A percentile compares a stretch with the other conserved stretches of the same genome.
phyloP scores from a whole-genome alignment of 2,113 vertebrate species.

The Glareola pratincola region DNA sequence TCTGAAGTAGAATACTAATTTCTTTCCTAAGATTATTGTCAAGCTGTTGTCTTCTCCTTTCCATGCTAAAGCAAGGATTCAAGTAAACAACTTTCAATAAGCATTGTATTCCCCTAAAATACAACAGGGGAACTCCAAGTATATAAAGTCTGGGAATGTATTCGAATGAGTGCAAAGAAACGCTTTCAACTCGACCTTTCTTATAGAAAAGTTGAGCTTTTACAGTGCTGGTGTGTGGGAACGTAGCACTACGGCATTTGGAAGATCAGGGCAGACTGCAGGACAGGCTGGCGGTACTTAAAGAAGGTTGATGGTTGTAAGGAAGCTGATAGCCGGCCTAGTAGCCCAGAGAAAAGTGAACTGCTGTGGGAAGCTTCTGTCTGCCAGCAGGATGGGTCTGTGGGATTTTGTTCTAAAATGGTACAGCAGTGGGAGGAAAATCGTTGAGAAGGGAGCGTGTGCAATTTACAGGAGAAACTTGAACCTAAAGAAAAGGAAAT shows the following conservation, averaged over 20 bases:
- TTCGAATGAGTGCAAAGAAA: background rate
- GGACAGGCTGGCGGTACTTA: background rate
- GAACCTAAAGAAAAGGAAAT: background rate
- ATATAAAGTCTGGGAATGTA: background rate
- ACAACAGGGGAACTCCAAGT: background rate
- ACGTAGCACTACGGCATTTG: background rate
- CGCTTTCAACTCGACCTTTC: background rate
- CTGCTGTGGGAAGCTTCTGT: background rate
- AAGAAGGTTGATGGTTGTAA: background rate
- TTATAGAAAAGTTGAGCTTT: background rate
- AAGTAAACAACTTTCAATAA: constrained; percentile 6
- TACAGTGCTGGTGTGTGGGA: background rate
- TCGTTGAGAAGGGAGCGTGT: background rate
- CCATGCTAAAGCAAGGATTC: background rate
- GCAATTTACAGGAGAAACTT: background rate
- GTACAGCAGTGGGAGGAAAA: background rate
- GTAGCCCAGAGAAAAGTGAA: background rate
- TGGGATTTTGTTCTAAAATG: background rate
- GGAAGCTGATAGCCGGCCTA: background rate
- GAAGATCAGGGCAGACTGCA: background rate
- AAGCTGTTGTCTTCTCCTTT: background rate
- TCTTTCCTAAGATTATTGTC: background rate
- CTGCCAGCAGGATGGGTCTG: background rate
- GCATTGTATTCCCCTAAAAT: background rate
- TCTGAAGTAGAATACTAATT: background rate